Percentiles rank a stretch among this genome's conserved stretches.
Conservation (phyloP, 1,140 invertebrate genomes). For the Andricus grossulariae region DNA sequence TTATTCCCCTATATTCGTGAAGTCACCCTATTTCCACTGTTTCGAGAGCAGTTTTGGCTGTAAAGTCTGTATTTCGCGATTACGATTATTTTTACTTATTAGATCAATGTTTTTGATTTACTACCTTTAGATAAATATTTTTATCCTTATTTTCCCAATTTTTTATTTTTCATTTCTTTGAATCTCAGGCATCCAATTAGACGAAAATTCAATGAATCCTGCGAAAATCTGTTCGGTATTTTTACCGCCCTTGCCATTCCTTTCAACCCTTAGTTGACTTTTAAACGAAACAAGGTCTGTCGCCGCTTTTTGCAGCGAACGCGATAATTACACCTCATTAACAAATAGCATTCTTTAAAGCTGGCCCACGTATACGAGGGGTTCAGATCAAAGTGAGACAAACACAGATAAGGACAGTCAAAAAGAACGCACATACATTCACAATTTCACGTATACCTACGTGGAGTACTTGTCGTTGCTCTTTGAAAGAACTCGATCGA, state of each 20-base stretch:
- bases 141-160: no score
- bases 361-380: slow-evolving; percentile 50
- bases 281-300: slow-evolving; percentile 37
- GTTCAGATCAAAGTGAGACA: slow-evolving; percentile 29
- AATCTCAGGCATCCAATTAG: slow-evolving; percentile 4
- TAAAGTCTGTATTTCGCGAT: neutral
- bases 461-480: slow-evolving; percentile 41
- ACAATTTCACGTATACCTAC: neutral
- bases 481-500: slow-evolving; percentile 59
- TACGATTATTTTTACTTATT: neutral
- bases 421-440: slow-evolving; percentile 4
- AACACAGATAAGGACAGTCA: slow-evolving; percentile 11
- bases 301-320: slow-evolving; percentile 51
- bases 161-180: neutral
- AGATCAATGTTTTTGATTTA: no score
- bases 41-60: no score
- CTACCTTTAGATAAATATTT: no score
- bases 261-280: slow-evolving; percentile 42
- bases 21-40: no score
- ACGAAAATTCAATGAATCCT: slow-evolving; percentile 3
- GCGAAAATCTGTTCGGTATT: slow-evolving; percentile 2
- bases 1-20: no score
- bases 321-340: slow-evolving; percentile 66
- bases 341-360: slow-evolving; percentile 67
- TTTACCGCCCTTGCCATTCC: neutral